These are phyloP conservation scores for Solen grandis DNA, from an alignment of 1,140 invertebrate species.

Conservation along the genomic window DNA sequence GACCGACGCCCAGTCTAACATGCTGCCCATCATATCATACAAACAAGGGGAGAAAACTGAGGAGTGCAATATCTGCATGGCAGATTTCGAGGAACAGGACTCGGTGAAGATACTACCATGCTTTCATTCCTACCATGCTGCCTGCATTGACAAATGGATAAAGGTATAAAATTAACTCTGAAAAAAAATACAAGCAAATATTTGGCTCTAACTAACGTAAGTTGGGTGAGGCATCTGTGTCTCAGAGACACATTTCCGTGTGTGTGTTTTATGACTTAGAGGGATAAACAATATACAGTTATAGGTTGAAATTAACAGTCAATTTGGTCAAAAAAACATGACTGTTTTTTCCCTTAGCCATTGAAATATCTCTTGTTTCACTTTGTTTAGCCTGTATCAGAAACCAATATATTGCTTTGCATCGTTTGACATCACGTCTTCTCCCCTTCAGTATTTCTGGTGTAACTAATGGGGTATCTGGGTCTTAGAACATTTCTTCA, in stretches of 20 bases:
- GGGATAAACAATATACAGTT: too few relatives aligned
- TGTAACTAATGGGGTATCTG: too few relatives aligned
- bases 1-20: conserved; percentile 39
- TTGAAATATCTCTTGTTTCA: not conserved
- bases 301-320: too few relatives aligned
- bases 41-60: conserved; percentile 35
- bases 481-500: too few relatives aligned
- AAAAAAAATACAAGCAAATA: too few relatives aligned
- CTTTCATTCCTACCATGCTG: conserved; percentile 65
- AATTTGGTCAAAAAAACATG: too few relatives aligned
- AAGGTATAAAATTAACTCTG: too few relatives aligned
- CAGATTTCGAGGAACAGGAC: conserved; percentile 62
- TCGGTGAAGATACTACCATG: conserved; percentile 65
- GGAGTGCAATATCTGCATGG: conserved; percentile 68
- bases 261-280: too few relatives aligned
- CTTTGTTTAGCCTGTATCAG: not conserved
- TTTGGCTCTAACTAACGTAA: not conserved
- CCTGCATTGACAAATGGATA: conserved; percentile 71
- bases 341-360: not conserved
- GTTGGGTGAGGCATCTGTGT: not conserved
- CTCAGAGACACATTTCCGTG: too few relatives aligned
- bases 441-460: too few relatives aligned
- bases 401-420: not conserved
- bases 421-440: too few relatives aligned
- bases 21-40: conserved; percentile 61